Evolutionary conservation across 2,888 invertebrate genomes (phyloP).

Genomic region (Apotomis turbidana): DNA sequence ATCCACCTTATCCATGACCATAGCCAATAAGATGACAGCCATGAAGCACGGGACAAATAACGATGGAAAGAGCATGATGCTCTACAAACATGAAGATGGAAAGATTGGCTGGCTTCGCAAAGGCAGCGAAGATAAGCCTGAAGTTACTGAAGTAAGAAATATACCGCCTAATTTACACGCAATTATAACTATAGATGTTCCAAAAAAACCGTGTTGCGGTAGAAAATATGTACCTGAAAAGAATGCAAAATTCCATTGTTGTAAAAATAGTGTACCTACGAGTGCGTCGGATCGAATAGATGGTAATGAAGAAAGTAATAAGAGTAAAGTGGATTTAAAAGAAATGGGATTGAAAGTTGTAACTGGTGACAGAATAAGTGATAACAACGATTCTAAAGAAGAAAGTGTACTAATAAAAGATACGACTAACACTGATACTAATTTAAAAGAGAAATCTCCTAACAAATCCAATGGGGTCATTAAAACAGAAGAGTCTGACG

Average conservation of each 20-base stretch:
- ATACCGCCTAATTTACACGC: not conserved
- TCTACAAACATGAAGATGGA: conserved; percentile 54
- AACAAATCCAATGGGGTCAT: not conserved
- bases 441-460: not conserved
- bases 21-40: conserved; percentile 59
- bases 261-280: no score
- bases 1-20: conserved; percentile 57
- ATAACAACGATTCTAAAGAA: not conserved
- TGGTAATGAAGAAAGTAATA: not conserved
- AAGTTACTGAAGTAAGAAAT: not conserved
- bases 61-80: conserved; percentile 49
- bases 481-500: not conserved
- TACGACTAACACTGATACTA: not conserved
- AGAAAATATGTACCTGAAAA: not conserved
- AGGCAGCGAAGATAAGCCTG: not conserved
- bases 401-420: not conserved
- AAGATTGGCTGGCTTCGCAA: not conserved
- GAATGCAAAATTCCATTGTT: no score
- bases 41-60: conserved; percentile 40
- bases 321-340: not conserved
- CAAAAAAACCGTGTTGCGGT: not conserved
- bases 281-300: no score
- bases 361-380: not conserved
- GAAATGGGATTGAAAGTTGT: not conserved
- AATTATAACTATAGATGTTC: conserved; percentile 8